Evolutionary conservation across 2,888 invertebrate species (phyloP).

Genomic region (Cyclophora punctaria): DNA sequence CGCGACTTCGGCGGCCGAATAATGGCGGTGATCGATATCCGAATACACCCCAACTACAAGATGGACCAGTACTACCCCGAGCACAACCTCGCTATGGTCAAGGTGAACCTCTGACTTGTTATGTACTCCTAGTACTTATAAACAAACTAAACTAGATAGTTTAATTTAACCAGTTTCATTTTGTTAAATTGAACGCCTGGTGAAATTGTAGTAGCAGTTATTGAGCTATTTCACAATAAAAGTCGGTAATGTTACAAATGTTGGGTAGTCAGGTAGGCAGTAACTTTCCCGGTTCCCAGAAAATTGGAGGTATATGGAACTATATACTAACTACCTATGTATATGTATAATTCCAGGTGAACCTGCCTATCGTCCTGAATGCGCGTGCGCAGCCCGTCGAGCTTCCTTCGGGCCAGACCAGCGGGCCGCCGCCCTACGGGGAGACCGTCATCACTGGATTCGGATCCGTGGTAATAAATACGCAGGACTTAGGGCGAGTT

Average conservation of each 20-base stretch:
- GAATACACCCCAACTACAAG: conserved; percentile 54
- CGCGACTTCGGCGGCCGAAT: conserved; percentile 58
- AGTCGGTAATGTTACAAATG: too few relatives aligned
- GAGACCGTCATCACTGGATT: conserved; percentile 63
- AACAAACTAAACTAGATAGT: too few relatives aligned
- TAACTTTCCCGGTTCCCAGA: background rate
- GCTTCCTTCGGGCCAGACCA: conserved; percentile 35
- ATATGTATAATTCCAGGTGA: conserved; percentile 34
- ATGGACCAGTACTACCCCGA: conserved; percentile 66
- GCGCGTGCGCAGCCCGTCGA: conserved; percentile 43
- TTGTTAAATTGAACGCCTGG: too few relatives aligned
- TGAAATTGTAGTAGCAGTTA: too few relatives aligned
- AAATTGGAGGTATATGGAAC: background rate
- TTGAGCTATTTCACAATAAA: too few relatives aligned
- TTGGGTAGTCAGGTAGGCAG: too few relatives aligned
- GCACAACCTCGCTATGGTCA: conserved; percentile 61
- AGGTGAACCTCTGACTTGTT: conserved; percentile 30
- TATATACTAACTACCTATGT: background rate
- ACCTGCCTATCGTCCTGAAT: conserved; percentile 37
- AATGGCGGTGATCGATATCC: conserved; percentile 44
- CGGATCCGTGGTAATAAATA: conserved; percentile 52
- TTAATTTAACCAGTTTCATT: too few relatives aligned
- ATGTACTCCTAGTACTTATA: too few relatives aligned
- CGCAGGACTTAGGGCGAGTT: too few relatives aligned
- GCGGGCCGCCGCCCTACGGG: conserved; percentile 45